These are phyloP conservation scores for Cheilosia soror DNA, from an alignment of 2,888 invertebrate species.

Conservation along the genomic window DNA sequence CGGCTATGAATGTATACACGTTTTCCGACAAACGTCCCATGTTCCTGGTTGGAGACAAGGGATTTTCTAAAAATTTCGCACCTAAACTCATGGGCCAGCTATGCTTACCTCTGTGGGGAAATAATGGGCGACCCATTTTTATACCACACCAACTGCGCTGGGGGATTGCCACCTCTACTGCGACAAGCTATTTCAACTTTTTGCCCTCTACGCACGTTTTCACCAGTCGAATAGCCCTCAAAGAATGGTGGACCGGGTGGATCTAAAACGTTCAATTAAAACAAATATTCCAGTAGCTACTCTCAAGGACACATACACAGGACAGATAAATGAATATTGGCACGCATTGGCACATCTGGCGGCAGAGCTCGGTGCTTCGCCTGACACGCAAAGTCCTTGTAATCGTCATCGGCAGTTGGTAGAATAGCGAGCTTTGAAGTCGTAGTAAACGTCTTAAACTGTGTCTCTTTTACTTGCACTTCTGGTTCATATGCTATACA, in stretches of 20 bases:
- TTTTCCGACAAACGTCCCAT: conserved; percentile 82
- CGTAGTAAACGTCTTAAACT: conserved; percentile 80
- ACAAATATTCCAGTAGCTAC: not conserved
- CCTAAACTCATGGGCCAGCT: no score
- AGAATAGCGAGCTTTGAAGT: conserved; percentile 79
- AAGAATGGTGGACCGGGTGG: conserved; percentile 82
- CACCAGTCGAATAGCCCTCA: conserved; percentile 81
- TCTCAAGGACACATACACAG: conserved; percentile 79
- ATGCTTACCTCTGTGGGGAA: conserved; percentile 79
- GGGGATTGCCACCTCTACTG: conserved; percentile 82
- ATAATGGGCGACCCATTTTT: conserved; percentile 80
- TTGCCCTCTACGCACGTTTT: conserved; percentile 81
- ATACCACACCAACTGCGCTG: conserved; percentile 82
- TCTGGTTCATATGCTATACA: conserved; percentile 76
- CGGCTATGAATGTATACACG: conserved; percentile 80
- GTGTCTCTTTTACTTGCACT: conserved; percentile 79
- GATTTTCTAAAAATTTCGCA: not conserved
- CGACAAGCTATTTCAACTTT: conserved; percentile 81
- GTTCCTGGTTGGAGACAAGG: conserved; percentile 75
- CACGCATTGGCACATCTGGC: conserved; percentile 82
- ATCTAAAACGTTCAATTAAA: conserved; percentile 76
- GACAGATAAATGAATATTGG: conserved; percentile 81
- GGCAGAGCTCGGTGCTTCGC: conserved; percentile 81
- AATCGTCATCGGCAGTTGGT: conserved; percentile 81
- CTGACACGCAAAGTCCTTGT: conserved; percentile 82